phyloP scores from a whole-genome alignment of 2,113 vertebrate species.

The Setophaga coronata region DNA sequence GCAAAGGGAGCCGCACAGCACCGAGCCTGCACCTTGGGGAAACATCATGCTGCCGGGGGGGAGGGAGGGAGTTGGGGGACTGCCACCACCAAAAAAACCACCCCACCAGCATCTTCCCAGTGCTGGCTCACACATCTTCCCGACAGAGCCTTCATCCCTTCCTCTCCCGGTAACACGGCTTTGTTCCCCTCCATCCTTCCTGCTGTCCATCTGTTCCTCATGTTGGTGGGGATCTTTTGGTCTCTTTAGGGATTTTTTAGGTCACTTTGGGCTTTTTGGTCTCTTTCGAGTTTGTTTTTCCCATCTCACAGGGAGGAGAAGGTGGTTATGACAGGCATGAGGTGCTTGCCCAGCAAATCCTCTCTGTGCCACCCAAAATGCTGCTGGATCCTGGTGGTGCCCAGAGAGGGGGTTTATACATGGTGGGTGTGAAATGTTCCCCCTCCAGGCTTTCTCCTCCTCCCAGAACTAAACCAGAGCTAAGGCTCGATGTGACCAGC shows the following conservation, averaged over 20 bases:
- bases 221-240: background rate
- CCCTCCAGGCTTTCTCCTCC: background rate
- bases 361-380: background rate
- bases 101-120: constrained; percentile 16
- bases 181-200: background rate
- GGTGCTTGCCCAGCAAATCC: background rate
- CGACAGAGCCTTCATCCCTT: constrained; percentile 4
- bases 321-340: background rate
- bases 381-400: background rate
- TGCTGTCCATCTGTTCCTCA: background rate
- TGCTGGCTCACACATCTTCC: background rate
- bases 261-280: background rate
- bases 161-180: background rate
- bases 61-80: background rate
- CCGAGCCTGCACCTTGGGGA: background rate
- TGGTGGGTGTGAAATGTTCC: background rate
- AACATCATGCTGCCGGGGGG: background rate
- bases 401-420: fast-evolving
- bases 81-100: background rate
- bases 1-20: background rate
- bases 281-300: background rate
- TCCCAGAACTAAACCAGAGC: background rate
- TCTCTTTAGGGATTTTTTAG: background rate
- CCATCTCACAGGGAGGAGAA: background rate
- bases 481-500: fast-evolving